These are phyloP conservation scores for Drosophila hydei DNA, from an alignment of 1,140 invertebrate species.

Conservation along the genomic window DNA sequence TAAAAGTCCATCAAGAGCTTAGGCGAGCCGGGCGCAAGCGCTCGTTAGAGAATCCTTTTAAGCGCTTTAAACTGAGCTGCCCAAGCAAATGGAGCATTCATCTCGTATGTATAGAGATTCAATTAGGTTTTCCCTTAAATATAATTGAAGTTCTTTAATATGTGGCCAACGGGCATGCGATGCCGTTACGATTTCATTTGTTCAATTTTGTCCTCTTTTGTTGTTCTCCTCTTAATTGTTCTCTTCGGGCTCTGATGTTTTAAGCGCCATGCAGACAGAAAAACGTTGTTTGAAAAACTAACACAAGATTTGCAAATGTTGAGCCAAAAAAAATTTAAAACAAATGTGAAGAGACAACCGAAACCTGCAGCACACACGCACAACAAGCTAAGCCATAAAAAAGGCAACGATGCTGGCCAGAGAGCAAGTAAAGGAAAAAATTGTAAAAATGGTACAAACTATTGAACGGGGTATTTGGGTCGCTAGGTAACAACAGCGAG, in stretches of 20 bases:
- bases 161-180: not conserved
- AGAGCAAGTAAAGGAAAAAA: not conserved
- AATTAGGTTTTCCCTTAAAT: not conserved
- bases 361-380: conserved; percentile 24
- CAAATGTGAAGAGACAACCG: conserved; percentile 22
- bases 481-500: conserved; percentile 72
- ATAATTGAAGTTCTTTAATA: conserved; percentile 2
- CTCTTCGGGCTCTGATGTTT: conserved; percentile 9
- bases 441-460: conserved; percentile 37
- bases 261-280: conserved; percentile 8
- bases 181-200: not conserved
- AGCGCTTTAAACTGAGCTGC: conserved; percentile 40
- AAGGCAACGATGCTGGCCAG: conserved; percentile 9
- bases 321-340: conserved; percentile 25
- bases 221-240: conserved; percentile 11
- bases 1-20: conserved; percentile 61
- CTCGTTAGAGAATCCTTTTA: conserved; percentile 50
- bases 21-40: conserved; percentile 13
- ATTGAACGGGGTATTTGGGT: conserved; percentile 72
- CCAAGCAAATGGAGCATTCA: conserved; percentile 22
- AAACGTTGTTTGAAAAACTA: conserved; percentile 31
- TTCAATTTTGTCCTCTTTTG: conserved; percentile 3
- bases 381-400: conserved; percentile 7
- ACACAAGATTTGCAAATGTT: conserved; percentile 44
- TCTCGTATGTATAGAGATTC: not conserved